phyloP scores from a whole-genome alignment of 1,140 invertebrate species.

The Goniozus legneri region DNA sequence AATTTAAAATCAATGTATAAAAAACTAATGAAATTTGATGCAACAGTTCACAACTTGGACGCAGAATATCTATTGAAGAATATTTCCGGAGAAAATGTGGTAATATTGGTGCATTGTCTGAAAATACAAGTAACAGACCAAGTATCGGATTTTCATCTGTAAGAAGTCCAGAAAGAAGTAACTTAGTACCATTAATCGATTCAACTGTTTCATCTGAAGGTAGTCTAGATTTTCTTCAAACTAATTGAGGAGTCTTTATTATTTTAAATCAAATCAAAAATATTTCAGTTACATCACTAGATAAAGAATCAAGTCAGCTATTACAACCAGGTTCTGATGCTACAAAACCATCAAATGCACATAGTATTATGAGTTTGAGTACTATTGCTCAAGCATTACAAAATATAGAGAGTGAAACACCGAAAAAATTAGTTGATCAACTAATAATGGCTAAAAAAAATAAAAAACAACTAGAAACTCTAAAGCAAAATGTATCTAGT shows the following conservation, averaged over 20 bases:
- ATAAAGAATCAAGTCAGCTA: slow-evolving; percentile 5
- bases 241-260: too few species aligned
- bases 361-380: slow-evolving; percentile 41
- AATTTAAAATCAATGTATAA: neutral
- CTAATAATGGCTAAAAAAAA: slow-evolving; percentile 41
- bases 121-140: slow-evolving; percentile 20
- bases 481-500: neutral
- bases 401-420: slow-evolving; percentile 30
- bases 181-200: slow-evolving; percentile 30
- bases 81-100: slow-evolving; percentile 42
- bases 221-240: slow-evolving; percentile 14
- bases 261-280: too few species aligned
- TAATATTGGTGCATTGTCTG: slow-evolving; percentile 27
- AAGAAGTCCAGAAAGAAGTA: slow-evolving; percentile 32
- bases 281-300: slow-evolving; percentile 8
- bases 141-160: slow-evolving; percentile 32
- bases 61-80: slow-evolving; percentile 36
- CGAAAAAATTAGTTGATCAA: slow-evolving; percentile 42
- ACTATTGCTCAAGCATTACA: slow-evolving; percentile 41
- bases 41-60: slow-evolving; percentile 29
- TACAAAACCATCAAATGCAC: slow-evolving; percentile 22
- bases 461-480: slow-evolving; percentile 15
- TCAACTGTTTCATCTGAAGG: slow-evolving; percentile 30
- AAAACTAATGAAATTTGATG: slow-evolving; percentile 4
- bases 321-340: slow-evolving; percentile 8